These are phyloP conservation scores for Molossus molossus DNA, from an alignment of 2,797 vertebrate genomes.

Conservation along the genomic window DNA sequence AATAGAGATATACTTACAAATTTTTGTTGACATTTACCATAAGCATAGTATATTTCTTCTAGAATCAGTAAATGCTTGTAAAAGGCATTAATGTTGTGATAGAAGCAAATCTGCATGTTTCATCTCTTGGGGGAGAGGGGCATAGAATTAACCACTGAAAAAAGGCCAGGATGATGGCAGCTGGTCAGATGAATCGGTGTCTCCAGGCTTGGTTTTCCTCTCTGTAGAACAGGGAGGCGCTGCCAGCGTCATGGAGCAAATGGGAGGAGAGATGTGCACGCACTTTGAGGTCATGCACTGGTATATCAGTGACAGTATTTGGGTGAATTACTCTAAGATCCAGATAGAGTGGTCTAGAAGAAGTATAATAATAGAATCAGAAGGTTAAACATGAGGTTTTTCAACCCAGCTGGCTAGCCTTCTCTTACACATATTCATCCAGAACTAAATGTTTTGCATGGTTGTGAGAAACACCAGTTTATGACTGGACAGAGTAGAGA, in stretches of 20 bases:
- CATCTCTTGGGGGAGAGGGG: not conserved
- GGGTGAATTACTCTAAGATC: not conserved
- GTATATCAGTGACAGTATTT: not conserved
- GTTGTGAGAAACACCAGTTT: not conserved
- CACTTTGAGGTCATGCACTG: not conserved
- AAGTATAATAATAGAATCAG: not conserved
- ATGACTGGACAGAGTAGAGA: not conserved
- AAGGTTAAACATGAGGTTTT: slow-evolving; percentile 13
- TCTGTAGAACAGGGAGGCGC: not conserved
- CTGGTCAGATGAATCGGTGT: not conserved
- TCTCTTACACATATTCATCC: not conserved
- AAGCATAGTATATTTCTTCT: slow-evolving; percentile 49
- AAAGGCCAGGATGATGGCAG: not conserved
- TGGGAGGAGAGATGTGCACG: not conserved
- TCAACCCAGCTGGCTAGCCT: not conserved
- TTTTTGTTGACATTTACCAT: slow-evolving; percentile 46
- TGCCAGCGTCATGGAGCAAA: not conserved
- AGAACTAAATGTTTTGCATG: not conserved
- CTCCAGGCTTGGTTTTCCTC: not conserved
- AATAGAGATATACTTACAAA: not conserved
- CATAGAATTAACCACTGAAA: slow-evolving; percentile 27
- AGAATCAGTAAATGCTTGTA: slow-evolving; percentile 64
- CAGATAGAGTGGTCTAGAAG: not conserved
- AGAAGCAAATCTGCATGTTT: slow-evolving; percentile 3
- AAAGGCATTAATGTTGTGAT: slow-evolving; percentile 51